A percentile compares a stretch with the other conserved stretches of the same genome.
phyloP scores from a whole-genome alignment of 2,797 vertebrate species.

The Carcharodon carcharias region DNA sequence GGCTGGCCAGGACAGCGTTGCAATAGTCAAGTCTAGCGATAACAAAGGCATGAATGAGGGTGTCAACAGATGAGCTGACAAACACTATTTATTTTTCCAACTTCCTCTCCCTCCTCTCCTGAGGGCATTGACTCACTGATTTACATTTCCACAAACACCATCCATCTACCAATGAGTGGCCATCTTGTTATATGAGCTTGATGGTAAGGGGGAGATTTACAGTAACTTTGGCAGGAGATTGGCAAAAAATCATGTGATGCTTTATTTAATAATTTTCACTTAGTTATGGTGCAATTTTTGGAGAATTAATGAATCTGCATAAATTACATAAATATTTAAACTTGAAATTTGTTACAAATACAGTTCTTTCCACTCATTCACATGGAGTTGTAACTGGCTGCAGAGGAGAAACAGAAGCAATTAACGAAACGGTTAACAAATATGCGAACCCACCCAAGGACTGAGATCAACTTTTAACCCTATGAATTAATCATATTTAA shows the following conservation, averaged over 20 bases:
- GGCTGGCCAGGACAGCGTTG: not conserved
- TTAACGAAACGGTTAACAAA: conserved; percentile 13
- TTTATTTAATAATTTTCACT: not conserved
- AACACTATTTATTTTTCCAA: too few species aligned
- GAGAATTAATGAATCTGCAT: not conserved
- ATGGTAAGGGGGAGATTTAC: not conserved
- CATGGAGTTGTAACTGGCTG: not conserved
- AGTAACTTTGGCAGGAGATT: not conserved
- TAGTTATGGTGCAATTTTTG: not conserved
- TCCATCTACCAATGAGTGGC: not conserved
- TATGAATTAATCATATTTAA: not conserved
- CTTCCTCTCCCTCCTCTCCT: not conserved
- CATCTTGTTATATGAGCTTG: not conserved
- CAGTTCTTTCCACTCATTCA: not conserved
- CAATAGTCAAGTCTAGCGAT: not conserved
- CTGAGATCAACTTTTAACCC: not conserved
- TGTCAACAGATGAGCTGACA: not conserved
- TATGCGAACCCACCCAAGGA: not conserved
- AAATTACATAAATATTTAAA: not conserved
- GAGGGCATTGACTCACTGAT: not conserved
- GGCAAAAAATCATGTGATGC: not conserved
- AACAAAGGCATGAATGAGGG: not conserved
- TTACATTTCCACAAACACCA: not conserved
- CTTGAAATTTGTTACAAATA: not conserved
- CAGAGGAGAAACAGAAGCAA: not conserved